Base-by-base conservation (phyloP, 2,113 vertebrate genomes). In the Alligator sinensis region DNA sequence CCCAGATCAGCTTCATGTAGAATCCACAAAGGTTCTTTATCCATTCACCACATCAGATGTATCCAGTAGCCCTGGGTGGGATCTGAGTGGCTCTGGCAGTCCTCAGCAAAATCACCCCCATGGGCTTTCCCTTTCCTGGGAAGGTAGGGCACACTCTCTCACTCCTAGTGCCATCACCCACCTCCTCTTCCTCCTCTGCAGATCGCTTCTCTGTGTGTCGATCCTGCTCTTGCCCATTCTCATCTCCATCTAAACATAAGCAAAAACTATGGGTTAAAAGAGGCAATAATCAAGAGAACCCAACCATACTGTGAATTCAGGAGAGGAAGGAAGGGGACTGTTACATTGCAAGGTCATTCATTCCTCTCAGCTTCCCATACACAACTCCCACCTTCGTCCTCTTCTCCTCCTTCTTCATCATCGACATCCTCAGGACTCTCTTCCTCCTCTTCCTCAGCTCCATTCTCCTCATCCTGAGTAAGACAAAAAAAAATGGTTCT, bases 361-460 rank as follows among this genome's bases (percentile, higher is more conserved):
- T 18, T 84, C 38, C 16, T 80, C 58, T 4, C 21, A 11, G 11
- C 82, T 57, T 58, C 59, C 58, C 57, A 22, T 19, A 60, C 7
- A 25, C 34, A 85, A 75, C 57, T 85, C 91, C 81, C 94, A 98
- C 98, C 98, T 96, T 98, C 98, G 89, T 98, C 98, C 72, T 98
- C 98, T 57, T 98, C 98, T 28, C 96, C 97, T 34, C 95, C 97
- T 89, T 98, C 97, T 60, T 97, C 97, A 55, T 98, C 98, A 92
- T 98, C 98, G 4, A 98, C 98, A 61, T 98, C 98, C 79, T 98
- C 98, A 60, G 98, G 98, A 54, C 98, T 98, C 55, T 98, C 98
- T 12, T 98, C 98, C 24, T 98, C 98, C 22, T 98, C 98, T 61
- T 98, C 98, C 5, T 98, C 98, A 7, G 98, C 98, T n/a, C 98